phyloP scores from a whole-genome alignment of 1,140 invertebrate genomes.

The Chrysomallon squamiferum region DNA sequence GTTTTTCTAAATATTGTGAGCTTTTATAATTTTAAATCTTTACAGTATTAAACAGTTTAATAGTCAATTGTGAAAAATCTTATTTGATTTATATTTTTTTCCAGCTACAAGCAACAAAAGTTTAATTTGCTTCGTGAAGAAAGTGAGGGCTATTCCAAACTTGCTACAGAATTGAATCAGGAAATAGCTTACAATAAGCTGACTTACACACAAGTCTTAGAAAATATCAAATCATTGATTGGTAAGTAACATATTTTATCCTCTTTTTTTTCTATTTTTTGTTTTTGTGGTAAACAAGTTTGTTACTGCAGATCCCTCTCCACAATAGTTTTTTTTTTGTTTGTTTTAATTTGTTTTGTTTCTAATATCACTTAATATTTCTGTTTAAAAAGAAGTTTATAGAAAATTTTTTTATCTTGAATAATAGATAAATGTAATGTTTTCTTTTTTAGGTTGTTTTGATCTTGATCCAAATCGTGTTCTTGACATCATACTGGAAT shows the following conservation, averaged over 20 bases:
- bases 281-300: slow-evolving; percentile 86
- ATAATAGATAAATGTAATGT: too few relatives aligned
- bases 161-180: slow-evolving; percentile 94
- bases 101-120: slow-evolving; percentile 97
- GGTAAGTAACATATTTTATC: slow-evolving; percentile 61
- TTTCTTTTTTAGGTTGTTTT: slow-evolving; percentile 84
- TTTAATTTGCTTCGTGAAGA: slow-evolving; percentile 99
- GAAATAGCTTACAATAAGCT: slow-evolving; percentile 47
- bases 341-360: too few relatives aligned
- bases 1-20: too few relatives aligned
- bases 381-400: too few relatives aligned
- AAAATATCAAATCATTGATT: slow-evolving; percentile 69
- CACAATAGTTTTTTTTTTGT: too few relatives aligned
- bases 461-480: slow-evolving; percentile 99
- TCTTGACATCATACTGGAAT: slow-evolving; percentile 94
- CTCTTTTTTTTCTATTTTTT: slow-evolving; percentile 68
- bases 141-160: slow-evolving; percentile 98
- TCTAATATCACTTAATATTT: too few relatives aligned
- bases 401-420: too few relatives aligned
- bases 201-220: slow-evolving; percentile 46
- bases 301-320: too few relatives aligned
- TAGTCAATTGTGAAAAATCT: too few relatives aligned
- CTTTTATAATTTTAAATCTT: too few relatives aligned
- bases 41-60: too few relatives aligned
- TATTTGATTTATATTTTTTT: slow-evolving; percentile 65